Evolutionary conservation across 2,888 invertebrate species (phyloP), one percentile per base, ranked within the genome.

Genomic region (Phlogophora meticulosa): DNA sequence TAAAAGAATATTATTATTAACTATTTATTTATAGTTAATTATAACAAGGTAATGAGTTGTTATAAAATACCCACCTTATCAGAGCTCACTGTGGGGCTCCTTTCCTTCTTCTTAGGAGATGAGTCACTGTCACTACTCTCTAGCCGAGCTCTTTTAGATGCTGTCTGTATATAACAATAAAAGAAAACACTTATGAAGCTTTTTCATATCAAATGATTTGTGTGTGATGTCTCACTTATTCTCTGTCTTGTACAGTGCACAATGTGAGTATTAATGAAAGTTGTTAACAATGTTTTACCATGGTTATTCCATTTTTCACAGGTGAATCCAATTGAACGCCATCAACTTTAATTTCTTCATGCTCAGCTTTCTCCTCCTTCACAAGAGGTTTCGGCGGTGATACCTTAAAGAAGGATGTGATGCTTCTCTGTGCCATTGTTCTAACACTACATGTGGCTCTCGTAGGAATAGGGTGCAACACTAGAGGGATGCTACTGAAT

Each of bases 381-480:
- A 67, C 60, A 20, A 56, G 57, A 11, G 81, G 57, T 74, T 92
- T 94, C 32, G 93, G 91, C 0, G 94, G 94, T 10, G 91, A 91
- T 48, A 86, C 86, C 71, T 91, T 92, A 73, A 95, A 96, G 74
- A 95, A 96, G 0, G 94, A 95, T 13, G 90, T 95, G 42, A 96
- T 95, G 72, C 92, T 95, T 78, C 90, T 92, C 78, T 96, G 96
- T 2, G 96, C 87, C 95, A 96, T 96, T 1, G 68, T 89, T 73
- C 78, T 85, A 15, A 56, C 20, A 58, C 53, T 51, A 62, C 57
- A 64, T 32, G 52, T 20, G 15, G 56, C 17, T 43, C 57, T 67
- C 40, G 45, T 7, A 34, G 61, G 4, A 38, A 70, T 5, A 22
- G 45, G 58, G 3, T n/a, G 28, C 7, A 52, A 10, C 10, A 20